Evolutionary conservation across 2,888 invertebrate genomes (phyloP), one percentile per base, ranked within the genome.

Genomic region (Cheilosia scutellata): DNA sequence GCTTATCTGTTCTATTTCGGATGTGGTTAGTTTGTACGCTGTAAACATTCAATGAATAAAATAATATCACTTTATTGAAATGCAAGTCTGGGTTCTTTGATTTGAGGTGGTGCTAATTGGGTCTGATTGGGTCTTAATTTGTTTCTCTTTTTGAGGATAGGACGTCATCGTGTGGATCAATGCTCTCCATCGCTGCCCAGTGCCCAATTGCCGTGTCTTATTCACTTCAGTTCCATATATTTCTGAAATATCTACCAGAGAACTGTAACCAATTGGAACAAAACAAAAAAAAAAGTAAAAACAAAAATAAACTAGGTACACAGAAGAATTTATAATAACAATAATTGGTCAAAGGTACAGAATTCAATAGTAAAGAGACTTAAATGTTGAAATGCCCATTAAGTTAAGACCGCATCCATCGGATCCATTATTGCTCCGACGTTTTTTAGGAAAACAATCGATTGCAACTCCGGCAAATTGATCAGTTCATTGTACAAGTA

Each of bases 401-500:
- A 42, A 53, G 16, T n/a, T 16, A 20, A 11, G 11, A 13, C 11
- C 0, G 29, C 20, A 27, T 4, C 53, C 20, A 6, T 16, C 7
- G 2, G 31, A 31, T 37, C 7, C 7, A 51, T 47, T 76, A 63
- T 33, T 51, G 49, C 27, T 16, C 68, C 27, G n/a, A 37, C 16
- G 47, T 62, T 16, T 58, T 98, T 99, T 83, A 98, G 94, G 87
- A 97, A 94, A 20, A 98, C 96, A 87, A 99, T 94, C 29, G 98
- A 97, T 93, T 98, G 98, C 82, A 98, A 92, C 89, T 97, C 96
- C 20, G 98, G 98, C 88, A 98, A 93, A 13, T 94, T 91, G 16
- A 97, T 93, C 80, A 92, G 91, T 88, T 94, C 92, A 29, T 94
- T 96, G 91, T 96, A 97, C 89, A 96, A 91, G 90, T 94, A 95